A percentile compares a stretch with the other conserved stretches of the same genome.
phyloP scores from a whole-genome alignment of 1,140 invertebrate genomes.

The Halesus radiatus region DNA sequence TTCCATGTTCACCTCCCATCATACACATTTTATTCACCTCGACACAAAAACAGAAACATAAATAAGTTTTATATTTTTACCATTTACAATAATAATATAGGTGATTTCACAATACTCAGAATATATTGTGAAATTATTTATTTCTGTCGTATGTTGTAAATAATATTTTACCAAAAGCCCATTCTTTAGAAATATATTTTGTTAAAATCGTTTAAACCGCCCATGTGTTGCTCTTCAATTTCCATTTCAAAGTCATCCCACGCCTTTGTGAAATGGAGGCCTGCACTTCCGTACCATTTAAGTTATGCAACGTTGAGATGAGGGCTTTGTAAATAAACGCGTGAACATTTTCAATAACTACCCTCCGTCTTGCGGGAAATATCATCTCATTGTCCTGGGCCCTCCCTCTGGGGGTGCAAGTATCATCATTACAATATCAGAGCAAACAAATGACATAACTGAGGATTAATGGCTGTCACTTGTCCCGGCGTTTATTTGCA shows the following conservation, averaged over 20 bases:
- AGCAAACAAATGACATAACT: slow-evolving; percentile 36
- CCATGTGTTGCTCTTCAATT: slow-evolving; percentile 13
- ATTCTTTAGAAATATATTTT: too few species aligned
- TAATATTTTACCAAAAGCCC: too few species aligned
- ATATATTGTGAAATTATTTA: too few species aligned
- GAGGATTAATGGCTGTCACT: slow-evolving; percentile 23
- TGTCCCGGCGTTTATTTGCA: slow-evolving; percentile 11
- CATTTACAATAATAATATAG: too few species aligned
- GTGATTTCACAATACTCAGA: too few species aligned
- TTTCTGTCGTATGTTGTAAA: too few species aligned
- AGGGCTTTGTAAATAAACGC: slow-evolving; percentile 56
- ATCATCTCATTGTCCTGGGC: slow-evolving; percentile 8
- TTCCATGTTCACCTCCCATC: too few species aligned
- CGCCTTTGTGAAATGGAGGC: slow-evolving; percentile 39
- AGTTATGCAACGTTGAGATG: slow-evolving; percentile 48
- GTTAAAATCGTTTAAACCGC: too few species aligned
- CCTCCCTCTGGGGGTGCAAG: not conserved
- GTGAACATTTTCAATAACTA: slow-evolving; percentile 50
- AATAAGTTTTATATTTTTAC: too few species aligned
- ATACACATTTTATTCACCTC: too few species aligned
- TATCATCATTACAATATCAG: slow-evolving; percentile 13
- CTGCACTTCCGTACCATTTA: slow-evolving; percentile 42
- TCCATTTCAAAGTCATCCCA: slow-evolving; percentile 21
- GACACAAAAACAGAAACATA: too few species aligned
- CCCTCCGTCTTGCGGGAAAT: slow-evolving; percentile 12